Base-by-base conservation (phyloP, 2,797 vertebrate genomes). In the Holocentrus rufus region DNA sequence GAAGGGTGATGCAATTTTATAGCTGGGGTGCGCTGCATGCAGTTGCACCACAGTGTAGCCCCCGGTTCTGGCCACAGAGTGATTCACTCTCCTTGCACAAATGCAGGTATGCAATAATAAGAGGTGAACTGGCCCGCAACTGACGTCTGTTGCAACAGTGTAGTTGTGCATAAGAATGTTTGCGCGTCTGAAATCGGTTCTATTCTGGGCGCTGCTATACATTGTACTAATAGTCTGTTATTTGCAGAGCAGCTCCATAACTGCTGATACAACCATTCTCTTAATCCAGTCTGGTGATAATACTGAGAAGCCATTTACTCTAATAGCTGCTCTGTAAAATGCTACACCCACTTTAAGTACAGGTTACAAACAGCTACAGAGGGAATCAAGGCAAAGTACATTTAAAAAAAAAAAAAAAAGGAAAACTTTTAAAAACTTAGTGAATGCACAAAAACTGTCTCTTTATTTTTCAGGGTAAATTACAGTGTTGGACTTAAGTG, bases 271-370 rank as follows among this genome's bases (percentile, higher is more conserved):
- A 81, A 89, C 52, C 72, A 54, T 91, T 91, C 85, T 89, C 73
- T 81, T 89, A 91, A 91, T 91, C 87, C 84, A 77, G 76, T 55
- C 81, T 79, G 82, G 87, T 90, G 88, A 91, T 92, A 91, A 88
- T 83, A 89, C 81, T 81, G 84, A 90, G 89, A 85, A 77, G 74
- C 69, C 76, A 88, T 91, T 92, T 89, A 88, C 85, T 90, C 72
- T 90, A 92, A 93, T 92, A 87, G 88, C 88, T 82, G 87, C 86
- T 89, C 86, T 92, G 85, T 82, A 91, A 91, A 90, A 86, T 91
- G 87, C 85, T 88, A 90, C 93, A 90, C 91, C 91, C 90, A 77
- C 70, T 90, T 89, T 92, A 93, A 93, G 77, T 92, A 89, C 88
- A 91, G 84, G 90, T 90, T 91, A 70, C 87, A 89, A 83, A 87